Conservation (phyloP, 2,113 vertebrate genomes). For the Telmatochromis sp. region DNA sequence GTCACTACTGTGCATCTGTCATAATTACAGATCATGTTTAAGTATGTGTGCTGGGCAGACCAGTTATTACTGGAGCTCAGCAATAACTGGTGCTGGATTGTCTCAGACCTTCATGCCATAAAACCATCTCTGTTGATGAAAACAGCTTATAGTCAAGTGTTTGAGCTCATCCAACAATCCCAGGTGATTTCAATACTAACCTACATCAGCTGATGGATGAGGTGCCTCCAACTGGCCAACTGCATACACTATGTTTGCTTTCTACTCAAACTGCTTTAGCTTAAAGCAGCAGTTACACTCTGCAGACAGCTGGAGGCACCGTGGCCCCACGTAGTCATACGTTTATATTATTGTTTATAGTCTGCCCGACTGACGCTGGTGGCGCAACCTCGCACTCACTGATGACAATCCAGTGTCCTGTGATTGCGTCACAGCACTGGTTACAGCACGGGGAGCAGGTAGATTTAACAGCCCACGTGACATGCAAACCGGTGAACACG, state of each 20-base stretch:
- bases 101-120: background rate
- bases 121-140: background rate
- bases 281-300: background rate
- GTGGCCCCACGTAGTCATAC: fast-evolving
- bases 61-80: background rate
- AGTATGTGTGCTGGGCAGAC: background rate
- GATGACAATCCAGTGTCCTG: background rate
- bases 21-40: background rate
- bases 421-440: background rate
- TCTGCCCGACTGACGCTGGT: background rate
- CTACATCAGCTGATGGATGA: background rate
- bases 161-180: background rate
- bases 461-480: background rate
- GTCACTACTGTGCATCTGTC: background rate
- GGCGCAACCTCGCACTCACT: background rate
- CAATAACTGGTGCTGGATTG: background rate
- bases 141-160: background rate
- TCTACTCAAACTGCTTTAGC: background rate
- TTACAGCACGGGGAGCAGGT: background rate
- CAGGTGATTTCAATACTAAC: background rate
- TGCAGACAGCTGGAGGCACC: background rate
- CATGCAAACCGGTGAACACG: background rate
- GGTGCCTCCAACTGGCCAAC: background rate
- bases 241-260: background rate
- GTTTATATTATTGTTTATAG: background rate